These are phyloP conservation scores for Spheniscus humboldti DNA, from an alignment of 2,797 vertebrate genomes.

Conservation along the genomic window DNA sequence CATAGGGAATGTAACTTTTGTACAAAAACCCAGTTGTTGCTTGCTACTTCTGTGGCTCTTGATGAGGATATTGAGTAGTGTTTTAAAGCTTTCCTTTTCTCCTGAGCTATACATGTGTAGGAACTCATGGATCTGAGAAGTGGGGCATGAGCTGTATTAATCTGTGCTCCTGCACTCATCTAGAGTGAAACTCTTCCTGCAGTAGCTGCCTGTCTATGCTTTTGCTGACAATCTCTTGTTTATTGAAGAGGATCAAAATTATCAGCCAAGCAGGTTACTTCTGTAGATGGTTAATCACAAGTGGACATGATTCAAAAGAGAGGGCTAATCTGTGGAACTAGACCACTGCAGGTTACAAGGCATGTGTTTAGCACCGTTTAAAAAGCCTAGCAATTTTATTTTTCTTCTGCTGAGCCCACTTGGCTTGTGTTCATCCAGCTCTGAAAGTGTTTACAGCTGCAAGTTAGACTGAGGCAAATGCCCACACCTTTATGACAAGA, in stretches of 20 bases:
- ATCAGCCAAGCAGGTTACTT: neutral
- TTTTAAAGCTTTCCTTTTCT: neutral
- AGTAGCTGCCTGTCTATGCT: neutral
- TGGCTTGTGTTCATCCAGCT: neutral
- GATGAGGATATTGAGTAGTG: neutral
- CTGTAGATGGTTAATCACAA: neutral
- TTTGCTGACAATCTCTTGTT: neutral
- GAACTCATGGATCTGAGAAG: neutral
- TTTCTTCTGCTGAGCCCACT: neutral
- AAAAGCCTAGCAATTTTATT: neutral
- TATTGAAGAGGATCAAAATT: neutral
- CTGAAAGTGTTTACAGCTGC: neutral
- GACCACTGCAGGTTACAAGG: neutral
- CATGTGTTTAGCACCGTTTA: neutral
- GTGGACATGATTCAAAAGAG: neutral
- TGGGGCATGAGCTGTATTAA: neutral
- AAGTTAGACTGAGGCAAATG: neutral
- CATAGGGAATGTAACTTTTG: neutral
- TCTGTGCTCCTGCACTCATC: neutral
- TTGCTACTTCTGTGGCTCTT: neutral
- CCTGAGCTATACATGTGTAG: neutral
- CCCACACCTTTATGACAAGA: neutral
- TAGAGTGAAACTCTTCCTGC: neutral
- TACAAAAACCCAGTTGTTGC: neutral
- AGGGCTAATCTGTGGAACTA: neutral